Conservation (phyloP, 1,140 invertebrate genomes). For the Uloborus diversus region DNA sequence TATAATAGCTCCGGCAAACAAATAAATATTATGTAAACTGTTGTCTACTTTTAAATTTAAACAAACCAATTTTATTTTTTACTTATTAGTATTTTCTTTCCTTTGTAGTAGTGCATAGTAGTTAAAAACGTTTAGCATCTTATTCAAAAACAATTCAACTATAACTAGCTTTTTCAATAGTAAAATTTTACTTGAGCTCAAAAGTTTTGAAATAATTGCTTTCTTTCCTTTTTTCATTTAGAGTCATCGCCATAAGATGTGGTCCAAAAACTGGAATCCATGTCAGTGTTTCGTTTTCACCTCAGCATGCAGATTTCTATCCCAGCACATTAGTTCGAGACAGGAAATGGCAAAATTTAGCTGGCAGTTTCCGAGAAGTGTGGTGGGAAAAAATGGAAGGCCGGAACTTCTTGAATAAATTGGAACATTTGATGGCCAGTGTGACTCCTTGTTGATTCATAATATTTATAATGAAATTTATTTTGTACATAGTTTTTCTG, state of each 20-base stretch:
- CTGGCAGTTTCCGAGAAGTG: constrained; percentile 83
- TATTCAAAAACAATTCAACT: no score
- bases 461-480: background rate
- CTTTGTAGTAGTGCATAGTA: no score
- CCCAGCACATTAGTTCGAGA: constrained; percentile 85
- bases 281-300: constrained; percentile 80
- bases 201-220: no score
- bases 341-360: constrained; percentile 88
- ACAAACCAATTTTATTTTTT: no score
- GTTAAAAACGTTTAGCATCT: no score
- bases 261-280: constrained; percentile 74
- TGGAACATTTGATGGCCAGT: constrained; percentile 95
- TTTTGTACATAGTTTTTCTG: background rate
- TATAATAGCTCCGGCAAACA: no score
- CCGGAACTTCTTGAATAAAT: constrained; percentile 96
- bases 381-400: constrained; percentile 94
- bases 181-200: no score
- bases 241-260: constrained; percentile 87
- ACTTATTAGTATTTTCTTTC: no score
- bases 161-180: no score
- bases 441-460: constrained; percentile 72
- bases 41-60: no score
- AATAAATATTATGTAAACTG: no score
- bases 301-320: constrained; percentile 86
- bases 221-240: no score